Conservation (phyloP, 2,113 vertebrate species). For the Pelusios castaneus region DNA sequence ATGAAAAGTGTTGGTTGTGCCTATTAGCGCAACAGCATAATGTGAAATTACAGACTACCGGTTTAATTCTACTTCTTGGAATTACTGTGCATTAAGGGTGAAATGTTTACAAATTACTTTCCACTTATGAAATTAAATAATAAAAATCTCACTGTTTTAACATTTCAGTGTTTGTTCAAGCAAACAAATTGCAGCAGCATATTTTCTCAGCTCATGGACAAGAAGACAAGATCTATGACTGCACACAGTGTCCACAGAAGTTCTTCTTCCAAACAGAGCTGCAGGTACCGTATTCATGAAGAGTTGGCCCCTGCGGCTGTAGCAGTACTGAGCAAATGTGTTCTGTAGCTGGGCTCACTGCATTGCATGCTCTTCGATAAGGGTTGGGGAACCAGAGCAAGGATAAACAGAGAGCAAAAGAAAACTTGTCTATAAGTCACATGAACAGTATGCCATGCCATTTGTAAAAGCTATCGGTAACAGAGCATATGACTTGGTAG, state of each 20-base stretch:
- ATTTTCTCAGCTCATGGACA: constrained; percentile 99
- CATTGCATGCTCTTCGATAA: constrained; percentile 32
- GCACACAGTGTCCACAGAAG: constrained; percentile 98
- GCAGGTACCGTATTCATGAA: constrained; percentile 84
- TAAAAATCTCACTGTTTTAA: constrained; percentile 55
- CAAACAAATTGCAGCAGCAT: constrained; percentile 98
- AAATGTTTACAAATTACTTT: background rate
- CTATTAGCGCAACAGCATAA: constrained; percentile 10
- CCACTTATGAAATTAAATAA: constrained; percentile 15
- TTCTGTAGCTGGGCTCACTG: constrained; percentile 27
- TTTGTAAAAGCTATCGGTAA: constrained; percentile 65
- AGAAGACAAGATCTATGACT: constrained; percentile 99
- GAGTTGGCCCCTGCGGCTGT: constrained; percentile 13
- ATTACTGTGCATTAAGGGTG: constrained; percentile 24
- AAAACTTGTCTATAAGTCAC: constrained; percentile 43
- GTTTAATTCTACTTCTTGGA: constrained; percentile 40
- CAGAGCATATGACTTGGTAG: constrained; percentile 56
- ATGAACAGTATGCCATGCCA: background rate
- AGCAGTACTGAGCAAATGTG: background rate
- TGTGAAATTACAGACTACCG: constrained; percentile 18
- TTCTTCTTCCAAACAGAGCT: constrained; percentile 99
- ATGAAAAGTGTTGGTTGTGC: background rate
- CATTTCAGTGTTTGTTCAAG: constrained; percentile 95
- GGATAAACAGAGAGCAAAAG: constrained; percentile 54
- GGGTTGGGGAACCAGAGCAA: constrained; percentile 50